Base-by-base conservation (phyloP, 2,113 vertebrate species). In the Chamaea fasciata region DNA sequence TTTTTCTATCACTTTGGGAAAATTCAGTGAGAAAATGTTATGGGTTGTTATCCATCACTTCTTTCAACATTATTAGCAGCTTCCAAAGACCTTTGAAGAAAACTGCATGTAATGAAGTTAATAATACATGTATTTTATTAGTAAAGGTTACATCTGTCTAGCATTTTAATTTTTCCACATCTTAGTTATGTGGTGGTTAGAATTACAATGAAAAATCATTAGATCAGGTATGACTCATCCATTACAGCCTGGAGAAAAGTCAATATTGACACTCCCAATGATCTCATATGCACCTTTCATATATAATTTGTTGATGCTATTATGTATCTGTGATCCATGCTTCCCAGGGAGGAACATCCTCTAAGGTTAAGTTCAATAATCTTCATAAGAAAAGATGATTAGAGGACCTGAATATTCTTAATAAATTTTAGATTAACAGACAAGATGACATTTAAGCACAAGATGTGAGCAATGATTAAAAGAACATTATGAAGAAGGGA, bases 231-330 rank as follows among this genome's bases (percentile, higher is more conserved):
- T 95, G 82, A 92, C 68, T 96, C 96, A 96, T 90, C 88, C 82
- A 89, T 90, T 94, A 94, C 56, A 84, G 47, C 19, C 47, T 79
- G 30, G 41, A 95, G 78, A 93, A 96, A 95, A 96, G 94, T 95
- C 96, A 95, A 92, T 96, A 97, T 92, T 96, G 96, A 94, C 89
- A 95, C 47, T 92, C 50, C 35, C 90, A 84, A 53, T 74, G 57
- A 92, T 94, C 82, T 96, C 91, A 91, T 75, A 86, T 62, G n/a
- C 55, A 90, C 71, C 44, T 89, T 94, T 94, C 75, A 87, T 49
- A 77, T 80, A 42, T 94, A 95, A 94, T 87, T 91, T 39, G 83
- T 81, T 89, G 69, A 95, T 88, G 33, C 30, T 91, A 53, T 89
- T 96, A 92, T 73, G 46, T 77, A 46, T 67, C 77, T 83, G 37